phyloP scores from a whole-genome alignment of 2,797 vertebrate species.

The Nannoperca obscura region DNA sequence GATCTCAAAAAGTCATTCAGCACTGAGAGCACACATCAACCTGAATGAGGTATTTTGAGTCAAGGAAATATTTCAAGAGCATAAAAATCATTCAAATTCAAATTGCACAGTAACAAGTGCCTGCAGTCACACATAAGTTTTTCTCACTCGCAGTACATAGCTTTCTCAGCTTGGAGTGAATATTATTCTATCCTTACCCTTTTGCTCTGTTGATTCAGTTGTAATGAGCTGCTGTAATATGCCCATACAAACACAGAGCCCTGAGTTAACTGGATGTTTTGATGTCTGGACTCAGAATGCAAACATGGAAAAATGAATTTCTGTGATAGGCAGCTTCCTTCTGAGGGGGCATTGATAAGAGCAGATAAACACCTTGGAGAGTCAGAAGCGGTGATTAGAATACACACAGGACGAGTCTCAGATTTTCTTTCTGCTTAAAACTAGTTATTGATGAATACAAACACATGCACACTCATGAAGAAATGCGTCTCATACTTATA shows the following conservation, averaged over 20 bases:
- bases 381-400: constrained; percentile 47
- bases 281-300: constrained; percentile 56
- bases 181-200: constrained; percentile 45
- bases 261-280: constrained; percentile 57
- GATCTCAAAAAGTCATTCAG: constrained; percentile 38
- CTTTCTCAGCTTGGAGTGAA: constrained; percentile 30
- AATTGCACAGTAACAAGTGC: constrained; percentile 8
- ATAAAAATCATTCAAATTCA: constrained; percentile 31
- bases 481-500: neutral
- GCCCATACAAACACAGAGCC: constrained; percentile 42
- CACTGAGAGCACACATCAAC: constrained; percentile 13
- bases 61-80: constrained; percentile 28
- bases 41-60: constrained; percentile 25
- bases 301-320: constrained; percentile 62
- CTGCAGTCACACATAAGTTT: constrained; percentile 12
- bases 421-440: constrained; percentile 20
- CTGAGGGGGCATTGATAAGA: constrained; percentile 31
- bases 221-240: constrained; percentile 66
- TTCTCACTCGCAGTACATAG: neutral
- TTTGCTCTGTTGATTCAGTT: constrained; percentile 61
- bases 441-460: constrained; percentile 28
- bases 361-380: constrained; percentile 51
- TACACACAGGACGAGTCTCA: constrained; percentile 2
- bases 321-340: constrained; percentile 39
- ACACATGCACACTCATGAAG: neutral